Base-by-base conservation (phyloP, 1,140 invertebrate species). In the Acromyrmex charruanus region DNA sequence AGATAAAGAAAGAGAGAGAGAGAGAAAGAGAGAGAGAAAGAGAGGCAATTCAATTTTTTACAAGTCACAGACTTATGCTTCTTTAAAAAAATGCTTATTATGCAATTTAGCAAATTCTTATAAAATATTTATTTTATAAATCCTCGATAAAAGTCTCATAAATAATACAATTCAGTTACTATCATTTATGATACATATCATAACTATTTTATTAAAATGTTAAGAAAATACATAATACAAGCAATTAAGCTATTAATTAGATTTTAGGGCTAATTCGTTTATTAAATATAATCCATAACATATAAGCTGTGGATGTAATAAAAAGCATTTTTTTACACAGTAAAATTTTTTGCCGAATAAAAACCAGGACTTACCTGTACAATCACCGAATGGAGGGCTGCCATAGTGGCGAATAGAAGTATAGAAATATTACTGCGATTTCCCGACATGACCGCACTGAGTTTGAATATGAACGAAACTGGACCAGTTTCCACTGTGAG, bases 381-480 rank as follows among this genome's bases (percentile, higher is more conserved):
- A 9, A 55, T 69, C 14, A 71, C 49, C 12, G 44, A 85, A 21
- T 72, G 77, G 55, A 79, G 66, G 35, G 80, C 71, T 87, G 85
- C 80, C 58, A 90, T 58, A 71, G 14, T 55, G 66, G 88, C 71
- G 25, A 90, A 66, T 51, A 92, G 59, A 44, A 75, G 66, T 72
- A 68, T 31, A 21, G 65, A 53, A 88, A 89, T 65, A 84, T 82
- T 86, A 74, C 65, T 68, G 77, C 86, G 77, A 86, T 81, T 90
- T 85, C 75, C 86, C 86, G 87, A 80, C 94, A 94, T 94, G 93
- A 92, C 92, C 86, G 93, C 85, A 91, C 92, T 63, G 92, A 89
- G 91, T 93, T 93, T 93, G 90, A 93, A 92, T 92, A 94, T 91
- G 89, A 93, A 92, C 88, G 91, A 94, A 93, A 94, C 93, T 94